Base-by-base conservation (phyloP, 2,888 invertebrate genomes). In the Dicranocentrus wangi region DNA sequence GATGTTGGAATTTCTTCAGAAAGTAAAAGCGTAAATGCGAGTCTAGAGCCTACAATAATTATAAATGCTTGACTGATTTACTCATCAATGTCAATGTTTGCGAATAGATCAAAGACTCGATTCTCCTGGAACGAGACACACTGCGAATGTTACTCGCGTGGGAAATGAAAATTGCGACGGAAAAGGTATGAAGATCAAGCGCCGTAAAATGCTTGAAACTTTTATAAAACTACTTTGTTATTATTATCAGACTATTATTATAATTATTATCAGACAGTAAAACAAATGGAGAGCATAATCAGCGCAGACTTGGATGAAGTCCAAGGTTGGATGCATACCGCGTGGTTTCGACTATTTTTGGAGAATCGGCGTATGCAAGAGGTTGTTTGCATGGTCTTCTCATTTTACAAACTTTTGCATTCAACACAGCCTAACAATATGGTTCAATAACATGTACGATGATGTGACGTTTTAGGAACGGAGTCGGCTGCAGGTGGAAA, bases 131-230 rank as follows among this genome's bases (percentile, higher is more conserved):
- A 65, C 65, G 85, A 32, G 85, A 86, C 68, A 81, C 81, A 21
- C 72, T 86, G 5, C 79, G 85, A 21, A 63, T 76, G 8, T 63
- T 86, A 1, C 70, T 86, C 0, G 75, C n/a, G 1, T 85, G 85
- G 85, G 86, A 86, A 65, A 84, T 83, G 55, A 83, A 84, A 63
- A 68, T 85, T 7, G 85, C 85, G 0, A 84, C 84, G 13, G 81
- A 79, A 47, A 66, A 81, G n/a, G n/a, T n/a, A n/a, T n/a, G n/a
- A n/a, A n/a, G n/a, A n/a, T n/a, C n/a, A n/a, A n/a, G n/a, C n/a
- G n/a, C n/a, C n/a, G n/a, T n/a, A n/a, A n/a, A n/a, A n/a, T n/a
- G n/a, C n/a, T n/a, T n/a, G n/a, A n/a, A n/a, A n/a, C n/a, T n/a
- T n/a, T n/a, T n/a, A n/a, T n/a, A n/a, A n/a, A n/a, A n/a, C n/a